These are phyloP conservation scores for Leptodactylus fuscus DNA, from an alignment of 2,113 vertebrate genomes.

Conservation along the genomic window DNA sequence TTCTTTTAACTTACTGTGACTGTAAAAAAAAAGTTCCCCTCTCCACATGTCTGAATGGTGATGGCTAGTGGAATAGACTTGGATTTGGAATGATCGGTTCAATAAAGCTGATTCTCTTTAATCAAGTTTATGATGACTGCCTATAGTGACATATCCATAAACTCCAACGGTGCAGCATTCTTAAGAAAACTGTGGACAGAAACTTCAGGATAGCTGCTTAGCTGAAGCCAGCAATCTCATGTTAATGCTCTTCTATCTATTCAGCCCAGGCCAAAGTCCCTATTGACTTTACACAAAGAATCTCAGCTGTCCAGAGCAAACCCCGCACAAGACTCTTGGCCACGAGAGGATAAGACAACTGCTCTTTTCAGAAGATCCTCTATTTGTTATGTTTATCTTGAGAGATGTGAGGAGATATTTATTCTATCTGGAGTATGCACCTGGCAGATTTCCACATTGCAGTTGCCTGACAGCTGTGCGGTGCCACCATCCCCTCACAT, in stretches of 20 bases:
- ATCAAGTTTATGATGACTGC: too few species aligned
- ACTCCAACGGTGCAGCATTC: not conserved
- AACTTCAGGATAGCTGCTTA: not conserved
- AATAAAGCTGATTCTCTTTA: too few species aligned
- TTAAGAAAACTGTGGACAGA: not conserved
- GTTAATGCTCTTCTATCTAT: too few species aligned
- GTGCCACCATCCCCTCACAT: not conserved
- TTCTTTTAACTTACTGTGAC: too few species aligned
- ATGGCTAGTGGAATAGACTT: too few species aligned
- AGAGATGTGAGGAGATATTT: conserved; percentile 54
- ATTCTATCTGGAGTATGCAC: conserved; percentile 56
- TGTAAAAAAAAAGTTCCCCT: too few species aligned
- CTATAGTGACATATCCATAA: not conserved
- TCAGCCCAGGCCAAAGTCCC: not conserved
- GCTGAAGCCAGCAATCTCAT: too few species aligned
- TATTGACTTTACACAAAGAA: conserved; percentile 10
- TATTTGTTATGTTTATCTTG: conserved; percentile 50
- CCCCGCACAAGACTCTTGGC: not conserved
- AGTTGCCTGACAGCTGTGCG: conserved; percentile 55
- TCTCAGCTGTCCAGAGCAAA: conserved; percentile 31
- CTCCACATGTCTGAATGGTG: too few species aligned
- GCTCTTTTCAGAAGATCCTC: conserved; percentile 45
- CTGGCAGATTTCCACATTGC: conserved; percentile 54
- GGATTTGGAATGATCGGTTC: too few species aligned
- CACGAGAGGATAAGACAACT: not conserved